Conservation (phyloP, 2,797 vertebrate genomes). For the Pelobates cultripes region DNA sequence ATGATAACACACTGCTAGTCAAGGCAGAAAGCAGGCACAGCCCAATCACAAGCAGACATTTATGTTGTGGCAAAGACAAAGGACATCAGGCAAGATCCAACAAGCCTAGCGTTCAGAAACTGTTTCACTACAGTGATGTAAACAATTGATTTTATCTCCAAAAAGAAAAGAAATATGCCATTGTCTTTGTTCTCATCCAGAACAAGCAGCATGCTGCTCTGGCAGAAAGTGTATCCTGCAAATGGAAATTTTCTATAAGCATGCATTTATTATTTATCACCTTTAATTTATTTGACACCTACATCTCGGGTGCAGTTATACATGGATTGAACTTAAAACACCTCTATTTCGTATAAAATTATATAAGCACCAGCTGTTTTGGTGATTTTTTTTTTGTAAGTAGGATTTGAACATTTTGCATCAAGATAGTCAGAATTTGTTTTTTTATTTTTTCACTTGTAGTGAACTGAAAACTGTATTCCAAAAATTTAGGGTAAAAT, state of each 20-base stretch:
- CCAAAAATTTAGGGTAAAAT: too few relatives aligned
- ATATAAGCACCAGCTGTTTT: too few relatives aligned
- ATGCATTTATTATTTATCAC: neutral
- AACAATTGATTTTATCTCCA: slow-evolving; percentile 24
- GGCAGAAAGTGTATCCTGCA: neutral
- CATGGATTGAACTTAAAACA: too few relatives aligned
- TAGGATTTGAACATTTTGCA: too few relatives aligned
- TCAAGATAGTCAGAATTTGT: too few relatives aligned
- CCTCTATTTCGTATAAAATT: too few relatives aligned
- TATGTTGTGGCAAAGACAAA: slow-evolving; percentile 30
- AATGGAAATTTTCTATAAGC: neutral
- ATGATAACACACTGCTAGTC: slow-evolving; percentile 30
- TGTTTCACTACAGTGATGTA: slow-evolving; percentile 37
- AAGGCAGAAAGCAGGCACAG: slow-evolving; percentile 20
- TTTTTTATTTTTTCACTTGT: too few relatives aligned
- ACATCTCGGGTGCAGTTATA: too few relatives aligned
- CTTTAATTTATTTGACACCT: neutral
- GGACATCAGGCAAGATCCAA: slow-evolving; percentile 37
- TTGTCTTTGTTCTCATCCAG: slow-evolving; percentile 27
- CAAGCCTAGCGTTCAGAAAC: slow-evolving; percentile 42
- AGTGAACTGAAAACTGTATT: too few relatives aligned
- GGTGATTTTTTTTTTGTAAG: too few relatives aligned
- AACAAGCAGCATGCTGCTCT: slow-evolving; percentile 6
- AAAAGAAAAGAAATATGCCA: slow-evolving; percentile 33
- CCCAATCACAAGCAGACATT: slow-evolving; percentile 28